A percentile compares a stretch with the other conserved stretches of the same genome.
Conservation (phyloP, 2,113 vertebrate genomes). For the Caracal caracal region DNA sequence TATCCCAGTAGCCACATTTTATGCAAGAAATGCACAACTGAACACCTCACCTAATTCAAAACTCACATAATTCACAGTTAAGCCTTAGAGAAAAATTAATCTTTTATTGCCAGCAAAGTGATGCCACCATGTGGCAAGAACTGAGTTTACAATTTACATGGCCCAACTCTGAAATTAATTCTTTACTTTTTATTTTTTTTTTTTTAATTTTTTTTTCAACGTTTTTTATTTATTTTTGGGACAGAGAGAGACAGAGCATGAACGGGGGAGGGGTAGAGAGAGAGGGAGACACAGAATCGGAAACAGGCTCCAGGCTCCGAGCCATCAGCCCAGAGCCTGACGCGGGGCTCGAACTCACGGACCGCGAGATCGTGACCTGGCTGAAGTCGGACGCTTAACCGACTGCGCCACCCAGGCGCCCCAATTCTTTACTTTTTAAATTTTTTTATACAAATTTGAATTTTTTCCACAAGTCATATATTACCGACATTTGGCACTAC, state of each 20-base stretch:
- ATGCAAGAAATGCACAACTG: neutral
- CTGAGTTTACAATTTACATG: neutral
- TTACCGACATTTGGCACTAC: slow-evolving; percentile 1
- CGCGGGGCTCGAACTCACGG: too few species aligned
- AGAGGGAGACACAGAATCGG: too few species aligned
- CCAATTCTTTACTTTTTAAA: neutral
- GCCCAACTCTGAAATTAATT: neutral
- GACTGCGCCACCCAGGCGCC: too few species aligned
- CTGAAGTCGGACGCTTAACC: too few species aligned
- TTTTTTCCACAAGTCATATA: neutral
- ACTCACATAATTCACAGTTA: slow-evolving; percentile 25
- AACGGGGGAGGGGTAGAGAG: too few species aligned
- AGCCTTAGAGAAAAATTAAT: slow-evolving; percentile 24
- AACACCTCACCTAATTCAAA: slow-evolving; percentile 28
- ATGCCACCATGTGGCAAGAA: slow-evolving; percentile 9
- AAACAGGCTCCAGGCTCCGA: too few species aligned
- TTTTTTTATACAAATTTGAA: neutral
- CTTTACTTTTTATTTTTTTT: neutral
- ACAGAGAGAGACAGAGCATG: too few species aligned
- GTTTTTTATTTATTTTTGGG: too few species aligned
- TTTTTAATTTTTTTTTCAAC: neutral
- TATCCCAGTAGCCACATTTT: neutral
- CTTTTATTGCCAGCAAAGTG: slow-evolving; percentile 7
- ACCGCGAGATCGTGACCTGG: too few species aligned
- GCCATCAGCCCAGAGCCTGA: too few species aligned